Evolutionary conservation across 2,888 invertebrate species (phyloP).

Genomic region (Melipona bicolor): DNA sequence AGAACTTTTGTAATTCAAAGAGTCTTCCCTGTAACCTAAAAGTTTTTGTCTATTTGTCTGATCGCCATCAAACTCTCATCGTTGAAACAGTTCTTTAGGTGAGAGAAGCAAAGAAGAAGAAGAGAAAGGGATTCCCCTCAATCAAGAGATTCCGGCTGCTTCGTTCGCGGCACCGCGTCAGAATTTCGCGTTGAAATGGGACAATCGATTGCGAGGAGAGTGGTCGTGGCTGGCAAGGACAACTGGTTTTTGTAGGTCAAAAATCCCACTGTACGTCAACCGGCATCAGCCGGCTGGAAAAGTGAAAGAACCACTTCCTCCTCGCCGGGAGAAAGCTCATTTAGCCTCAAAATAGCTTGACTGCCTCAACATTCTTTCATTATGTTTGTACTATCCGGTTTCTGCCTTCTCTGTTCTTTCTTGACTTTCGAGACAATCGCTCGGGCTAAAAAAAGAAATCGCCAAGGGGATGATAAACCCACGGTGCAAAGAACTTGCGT

Average conservation of each 20-base stretch:
- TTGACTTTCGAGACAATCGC: neutral
- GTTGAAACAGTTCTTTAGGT: neutral
- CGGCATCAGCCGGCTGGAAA: slow-evolving; percentile 19
- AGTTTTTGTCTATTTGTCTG: neutral
- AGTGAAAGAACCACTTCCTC: slow-evolving; percentile 5
- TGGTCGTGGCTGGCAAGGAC: slow-evolving; percentile 47
- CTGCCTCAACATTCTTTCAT: neutral
- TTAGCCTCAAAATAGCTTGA: slow-evolving; percentile 3
- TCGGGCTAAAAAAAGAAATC: too few species aligned
- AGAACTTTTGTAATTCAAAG: too few species aligned
- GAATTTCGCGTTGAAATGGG: slow-evolving; percentile 61
- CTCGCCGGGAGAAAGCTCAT: neutral
- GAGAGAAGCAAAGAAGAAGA: neutral
- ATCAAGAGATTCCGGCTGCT: slow-evolving; percentile 9
- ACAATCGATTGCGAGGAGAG: slow-evolving; percentile 65
- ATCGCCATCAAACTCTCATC: neutral
- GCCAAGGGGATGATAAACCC: neutral
- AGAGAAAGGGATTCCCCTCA: too few species aligned
- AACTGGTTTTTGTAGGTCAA: slow-evolving; percentile 50
- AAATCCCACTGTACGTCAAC: slow-evolving; percentile 24
- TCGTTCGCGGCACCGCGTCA: slow-evolving; percentile 10
- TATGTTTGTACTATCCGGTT: neutral
- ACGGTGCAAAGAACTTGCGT: neutral
- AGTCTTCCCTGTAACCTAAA: too few species aligned
- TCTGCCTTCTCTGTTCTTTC: neutral